phyloP scores from a whole-genome alignment of 2,113 vertebrate species.

The Hippoglossus stenolepis region DNA sequence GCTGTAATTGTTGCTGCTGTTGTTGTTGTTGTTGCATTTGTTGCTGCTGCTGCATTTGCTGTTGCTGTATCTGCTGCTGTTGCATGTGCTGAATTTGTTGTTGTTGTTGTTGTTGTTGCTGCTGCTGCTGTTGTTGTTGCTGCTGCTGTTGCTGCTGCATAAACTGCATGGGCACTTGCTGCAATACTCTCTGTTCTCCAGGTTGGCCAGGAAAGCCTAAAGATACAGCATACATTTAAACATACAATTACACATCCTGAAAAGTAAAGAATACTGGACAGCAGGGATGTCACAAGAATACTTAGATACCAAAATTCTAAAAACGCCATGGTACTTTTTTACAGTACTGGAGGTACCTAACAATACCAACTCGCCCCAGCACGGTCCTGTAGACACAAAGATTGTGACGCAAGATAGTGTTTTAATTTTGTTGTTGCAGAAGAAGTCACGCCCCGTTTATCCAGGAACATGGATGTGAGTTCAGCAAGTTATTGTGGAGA shows the following conservation, averaged over 20 bases:
- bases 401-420: too few species aligned
- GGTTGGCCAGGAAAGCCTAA: constrained; percentile 91
- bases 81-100: constrained; percentile 76
- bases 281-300: neutral
- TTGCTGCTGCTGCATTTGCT: constrained; percentile 48
- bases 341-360: too few species aligned
- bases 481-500: too few species aligned
- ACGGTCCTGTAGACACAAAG: too few species aligned
- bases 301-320: too few species aligned
- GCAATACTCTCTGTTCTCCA: constrained; percentile 93
- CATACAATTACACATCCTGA: neutral
- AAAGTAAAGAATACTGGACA: neutral
- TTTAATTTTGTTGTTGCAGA: too few species aligned
- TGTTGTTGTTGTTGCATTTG: constrained; percentile 68
- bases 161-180: constrained; percentile 93
- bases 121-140: constrained; percentile 73
- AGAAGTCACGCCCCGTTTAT: too few species aligned
- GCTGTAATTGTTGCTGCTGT: constrained; percentile 63
- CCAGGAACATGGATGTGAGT: too few species aligned
- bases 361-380: too few species aligned
- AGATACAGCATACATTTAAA: neutral
- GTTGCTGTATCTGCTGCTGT: constrained; percentile 78
- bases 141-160: constrained; percentile 81
- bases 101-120: constrained; percentile 83
- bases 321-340: too few species aligned